phyloP scores from a whole-genome alignment of 2,797 vertebrate genomes.

The Heterohyrax brucei region DNA sequence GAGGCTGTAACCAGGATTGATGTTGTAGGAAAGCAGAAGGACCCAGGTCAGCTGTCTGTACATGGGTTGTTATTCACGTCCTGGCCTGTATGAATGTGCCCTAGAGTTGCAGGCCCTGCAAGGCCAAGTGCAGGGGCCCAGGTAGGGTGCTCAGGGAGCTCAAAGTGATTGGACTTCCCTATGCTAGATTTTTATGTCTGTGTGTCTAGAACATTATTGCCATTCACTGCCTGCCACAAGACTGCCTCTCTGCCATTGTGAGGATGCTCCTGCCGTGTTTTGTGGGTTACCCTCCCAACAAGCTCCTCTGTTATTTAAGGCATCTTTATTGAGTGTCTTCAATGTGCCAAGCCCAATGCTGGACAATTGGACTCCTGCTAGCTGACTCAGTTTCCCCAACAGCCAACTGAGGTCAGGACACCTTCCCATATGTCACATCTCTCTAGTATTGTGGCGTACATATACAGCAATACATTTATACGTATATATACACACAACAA shows the following conservation, averaged over 20 bases:
- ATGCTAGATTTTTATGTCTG: not conserved
- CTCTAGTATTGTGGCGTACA: not conserved
- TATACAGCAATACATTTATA: not conserved
- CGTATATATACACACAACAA: not conserved
- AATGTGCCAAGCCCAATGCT: not conserved
- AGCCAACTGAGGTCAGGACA: not conserved
- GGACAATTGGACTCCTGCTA: not conserved
- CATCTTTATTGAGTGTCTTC: not conserved
- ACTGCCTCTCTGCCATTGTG: not conserved
- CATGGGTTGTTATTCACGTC: not conserved
- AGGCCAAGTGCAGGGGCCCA: not conserved
- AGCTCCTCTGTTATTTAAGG: not conserved
- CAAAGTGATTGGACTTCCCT: not conserved
- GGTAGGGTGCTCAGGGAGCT: not conserved
- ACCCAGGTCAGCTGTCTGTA: not conserved
- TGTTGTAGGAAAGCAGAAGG: not conserved
- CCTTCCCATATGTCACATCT: not conserved
- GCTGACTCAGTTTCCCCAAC: not conserved
- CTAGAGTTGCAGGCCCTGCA: not conserved
- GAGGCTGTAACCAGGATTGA: not conserved
- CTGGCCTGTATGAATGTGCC: not conserved
- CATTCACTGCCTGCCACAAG: not conserved
- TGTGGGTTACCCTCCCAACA: not conserved
- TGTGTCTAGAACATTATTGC: not conserved
- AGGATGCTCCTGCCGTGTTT: not conserved